Percentiles rank a stretch among this genome's conserved stretches.
phyloP scores from a whole-genome alignment of 2,113 vertebrate species.

The Phoxinus phoxinus region DNA sequence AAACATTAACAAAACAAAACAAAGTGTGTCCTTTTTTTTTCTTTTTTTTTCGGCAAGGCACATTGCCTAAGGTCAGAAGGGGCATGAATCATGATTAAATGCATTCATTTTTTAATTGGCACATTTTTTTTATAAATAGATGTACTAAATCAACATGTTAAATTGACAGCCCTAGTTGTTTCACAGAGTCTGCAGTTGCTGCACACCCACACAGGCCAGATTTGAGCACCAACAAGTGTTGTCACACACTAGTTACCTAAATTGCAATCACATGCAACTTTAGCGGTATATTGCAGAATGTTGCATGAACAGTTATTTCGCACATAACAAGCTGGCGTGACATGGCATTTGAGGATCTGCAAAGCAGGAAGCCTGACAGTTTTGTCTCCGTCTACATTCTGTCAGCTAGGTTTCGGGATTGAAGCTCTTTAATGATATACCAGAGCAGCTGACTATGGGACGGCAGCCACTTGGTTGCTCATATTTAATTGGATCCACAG shows the following conservation, averaged over 20 bases:
- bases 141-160: background rate
- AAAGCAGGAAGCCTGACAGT: conserved; percentile 44
- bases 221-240: background rate
- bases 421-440: conserved; percentile 51
- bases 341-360: conserved; percentile 48
- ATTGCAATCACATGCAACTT: conserved; percentile 30
- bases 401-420: conserved; percentile 30
- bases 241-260: background rate
- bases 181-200: background rate
- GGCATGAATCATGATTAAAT: background rate
- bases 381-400: conserved; percentile 44
- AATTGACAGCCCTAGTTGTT: background rate
- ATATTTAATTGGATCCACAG: conserved; percentile 37
- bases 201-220: background rate
- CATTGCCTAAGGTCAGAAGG: background rate
- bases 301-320: conserved; percentile 25
- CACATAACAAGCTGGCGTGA: conserved; percentile 50
- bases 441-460: conserved; percentile 1
- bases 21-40: background rate
- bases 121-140: background rate
- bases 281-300: conserved; percentile 13
- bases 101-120: background rate
- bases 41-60: background rate
- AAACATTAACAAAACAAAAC: background rate
- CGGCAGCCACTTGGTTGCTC: background rate